Evolutionary conservation across 2,888 invertebrate genomes (phyloP).

Genomic region (Saturnia pavonia): DNA sequence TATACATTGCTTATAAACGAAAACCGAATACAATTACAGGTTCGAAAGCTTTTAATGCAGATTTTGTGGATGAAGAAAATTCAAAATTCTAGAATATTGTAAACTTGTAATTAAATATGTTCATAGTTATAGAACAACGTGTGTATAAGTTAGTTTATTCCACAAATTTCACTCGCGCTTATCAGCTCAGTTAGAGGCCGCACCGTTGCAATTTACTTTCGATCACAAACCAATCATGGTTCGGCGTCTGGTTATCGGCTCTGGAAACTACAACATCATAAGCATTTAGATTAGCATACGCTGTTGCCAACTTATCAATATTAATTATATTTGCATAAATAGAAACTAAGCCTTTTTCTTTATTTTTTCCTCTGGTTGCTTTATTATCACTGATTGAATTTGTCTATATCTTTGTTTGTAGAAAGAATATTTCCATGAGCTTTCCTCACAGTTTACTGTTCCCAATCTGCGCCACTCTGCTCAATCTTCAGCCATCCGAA

Average conservation of each 20-base stretch:
- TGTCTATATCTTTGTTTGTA: neutral
- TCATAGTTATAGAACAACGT: neutral
- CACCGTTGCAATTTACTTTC: slow-evolving; percentile 72
- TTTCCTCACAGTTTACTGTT: neutral
- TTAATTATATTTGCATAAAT: neutral
- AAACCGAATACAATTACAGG: neutral
- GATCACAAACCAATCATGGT: slow-evolving; percentile 69
- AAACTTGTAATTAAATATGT: slow-evolving; percentile 12
- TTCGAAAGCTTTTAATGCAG: neutral
- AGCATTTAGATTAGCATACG: neutral
- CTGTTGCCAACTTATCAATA: neutral
- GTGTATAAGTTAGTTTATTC: slow-evolving; percentile 18
- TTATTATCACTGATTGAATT: neutral
- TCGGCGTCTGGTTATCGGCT: slow-evolving; percentile 27
- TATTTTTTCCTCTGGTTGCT: neutral
- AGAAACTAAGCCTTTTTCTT: neutral
- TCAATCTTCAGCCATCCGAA: neutral
- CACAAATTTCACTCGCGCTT: slow-evolving; percentile 28
- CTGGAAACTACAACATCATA: slow-evolving; percentile 28
- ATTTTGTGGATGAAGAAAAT: slow-evolving; percentile 1
- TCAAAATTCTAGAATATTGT: neutral
- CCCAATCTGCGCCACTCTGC: neutral
- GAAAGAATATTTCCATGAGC: neutral
- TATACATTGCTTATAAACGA: neutral
- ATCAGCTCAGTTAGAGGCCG: slow-evolving; percentile 33